A percentile compares a stretch with the other conserved stretches of the same genome.
Evolutionary conservation across 2,113 vertebrate genomes (phyloP).

Genomic region (Heterocephalus glaber): DNA sequence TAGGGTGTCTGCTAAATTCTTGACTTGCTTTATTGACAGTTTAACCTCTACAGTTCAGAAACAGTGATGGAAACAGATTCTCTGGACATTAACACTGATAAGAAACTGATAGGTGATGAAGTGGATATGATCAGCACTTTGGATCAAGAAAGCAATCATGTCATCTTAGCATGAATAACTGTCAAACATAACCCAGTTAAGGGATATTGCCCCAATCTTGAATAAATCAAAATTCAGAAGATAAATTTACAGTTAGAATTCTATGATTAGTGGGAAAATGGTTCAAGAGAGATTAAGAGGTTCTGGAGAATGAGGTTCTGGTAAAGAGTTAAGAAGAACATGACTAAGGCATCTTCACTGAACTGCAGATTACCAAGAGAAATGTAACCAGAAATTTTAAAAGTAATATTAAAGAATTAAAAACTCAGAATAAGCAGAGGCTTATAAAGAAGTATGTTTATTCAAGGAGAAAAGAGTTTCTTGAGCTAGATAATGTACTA

Average conservation of each 20-base stretch:
- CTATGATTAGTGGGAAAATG: background rate
- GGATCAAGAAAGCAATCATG: background rate
- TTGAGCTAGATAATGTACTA: background rate
- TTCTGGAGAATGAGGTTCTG: background rate
- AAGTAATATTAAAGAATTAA: background rate
- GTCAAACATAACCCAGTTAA: background rate
- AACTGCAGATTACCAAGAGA: background rate
- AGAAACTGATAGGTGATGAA: background rate
- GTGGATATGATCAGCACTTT: background rate
- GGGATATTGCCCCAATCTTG: background rate
- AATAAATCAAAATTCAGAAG: slow-evolving; percentile 7
- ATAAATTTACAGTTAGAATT: background rate
- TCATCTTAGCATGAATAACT: background rate
- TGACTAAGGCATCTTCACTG: background rate
- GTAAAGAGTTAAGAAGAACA: background rate
- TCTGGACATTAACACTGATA: background rate
- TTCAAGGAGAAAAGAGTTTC: background rate
- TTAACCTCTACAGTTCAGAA: slow-evolving; percentile 28
- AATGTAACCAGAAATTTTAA: background rate
- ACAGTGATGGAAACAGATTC: background rate
- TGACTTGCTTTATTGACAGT: slow-evolving; percentile 27
- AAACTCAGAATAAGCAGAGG: background rate
- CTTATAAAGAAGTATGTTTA: background rate
- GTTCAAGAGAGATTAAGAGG: background rate
- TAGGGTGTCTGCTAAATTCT: background rate